Conservation (phyloP, 2,113 vertebrate species). For the Colistium nudipinnis region DNA sequence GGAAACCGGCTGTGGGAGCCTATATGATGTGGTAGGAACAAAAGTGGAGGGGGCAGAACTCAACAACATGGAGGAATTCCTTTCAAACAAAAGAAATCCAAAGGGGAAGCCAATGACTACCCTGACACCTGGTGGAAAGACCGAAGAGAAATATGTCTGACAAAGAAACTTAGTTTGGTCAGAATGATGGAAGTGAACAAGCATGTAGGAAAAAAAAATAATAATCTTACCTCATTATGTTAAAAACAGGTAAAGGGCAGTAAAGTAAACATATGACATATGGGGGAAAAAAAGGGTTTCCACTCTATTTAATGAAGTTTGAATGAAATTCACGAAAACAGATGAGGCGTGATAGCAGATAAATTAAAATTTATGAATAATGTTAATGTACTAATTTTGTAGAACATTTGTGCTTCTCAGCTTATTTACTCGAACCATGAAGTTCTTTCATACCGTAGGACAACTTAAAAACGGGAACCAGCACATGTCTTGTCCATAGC, state of each 20-base stretch:
- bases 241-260: no score
- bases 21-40: slow-evolving; percentile 38
- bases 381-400: no score
- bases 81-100: background rate
- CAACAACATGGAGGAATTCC: slow-evolving; percentile 23
- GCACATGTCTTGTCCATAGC: no score
- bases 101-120: slow-evolving; percentile 23
- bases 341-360: no score
- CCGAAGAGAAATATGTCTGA: background rate
- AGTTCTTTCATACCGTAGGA: no score
- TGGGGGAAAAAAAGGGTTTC: background rate
- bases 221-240: background rate
- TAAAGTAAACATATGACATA: no score
- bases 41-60: slow-evolving; percentile 19
- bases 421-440: no score
- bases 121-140: slow-evolving; percentile 79
- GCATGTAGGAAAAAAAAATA: no score
- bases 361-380: no score
- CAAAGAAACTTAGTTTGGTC: background rate
- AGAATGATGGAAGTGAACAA: background rate
- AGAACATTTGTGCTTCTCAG: no score
- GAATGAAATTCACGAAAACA: background rate
- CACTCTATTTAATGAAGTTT: background rate
- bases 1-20: slow-evolving; percentile 40
- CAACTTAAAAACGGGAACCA: no score